Conservation (phyloP, 1,140 invertebrate genomes). For the Drosophila nigrodunni region DNA sequence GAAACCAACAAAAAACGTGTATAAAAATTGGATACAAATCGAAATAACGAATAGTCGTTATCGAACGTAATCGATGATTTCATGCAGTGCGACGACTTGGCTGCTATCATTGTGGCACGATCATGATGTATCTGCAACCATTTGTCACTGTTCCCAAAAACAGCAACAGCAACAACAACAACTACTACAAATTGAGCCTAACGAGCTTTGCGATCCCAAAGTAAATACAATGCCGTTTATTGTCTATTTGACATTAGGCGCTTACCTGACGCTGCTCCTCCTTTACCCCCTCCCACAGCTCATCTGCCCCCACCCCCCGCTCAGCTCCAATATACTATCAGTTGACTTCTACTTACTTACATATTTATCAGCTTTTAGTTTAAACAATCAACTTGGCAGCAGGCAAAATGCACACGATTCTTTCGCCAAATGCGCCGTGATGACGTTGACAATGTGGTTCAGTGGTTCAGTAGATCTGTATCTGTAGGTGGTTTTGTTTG, state of each 20-base stretch:
- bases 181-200: constrained; percentile 70
- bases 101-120: constrained; percentile 63
- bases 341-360: constrained; percentile 33
- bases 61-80: constrained; percentile 59
- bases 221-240: constrained; percentile 63
- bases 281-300: not conserved
- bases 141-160: constrained; percentile 58
- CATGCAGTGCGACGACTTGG: constrained; percentile 45
- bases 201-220: constrained; percentile 47
- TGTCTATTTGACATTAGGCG: constrained; percentile 75
- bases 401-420: constrained; percentile 32
- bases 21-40: constrained; percentile 9
- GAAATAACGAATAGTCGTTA: constrained; percentile 17
- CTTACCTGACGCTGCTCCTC: constrained; percentile 57
- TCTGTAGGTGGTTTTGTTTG: constrained; percentile 24
- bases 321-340: constrained; percentile 11
- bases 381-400: constrained; percentile 72
- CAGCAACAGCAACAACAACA: constrained; percentile 26
- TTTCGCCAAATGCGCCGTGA: constrained; percentile 36
- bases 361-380: constrained; percentile 64
- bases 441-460: constrained; percentile 15
- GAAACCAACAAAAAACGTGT: not conserved
- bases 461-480: not conserved
- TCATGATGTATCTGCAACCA: constrained; percentile 78
- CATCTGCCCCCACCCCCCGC: not conserved